A percentile compares a stretch with the other conserved stretches of the same genome.
These are phyloP conservation scores for Apogon hyalosoma DNA, from an alignment of 2,797 vertebrate species.

Conservation along the genomic window DNA sequence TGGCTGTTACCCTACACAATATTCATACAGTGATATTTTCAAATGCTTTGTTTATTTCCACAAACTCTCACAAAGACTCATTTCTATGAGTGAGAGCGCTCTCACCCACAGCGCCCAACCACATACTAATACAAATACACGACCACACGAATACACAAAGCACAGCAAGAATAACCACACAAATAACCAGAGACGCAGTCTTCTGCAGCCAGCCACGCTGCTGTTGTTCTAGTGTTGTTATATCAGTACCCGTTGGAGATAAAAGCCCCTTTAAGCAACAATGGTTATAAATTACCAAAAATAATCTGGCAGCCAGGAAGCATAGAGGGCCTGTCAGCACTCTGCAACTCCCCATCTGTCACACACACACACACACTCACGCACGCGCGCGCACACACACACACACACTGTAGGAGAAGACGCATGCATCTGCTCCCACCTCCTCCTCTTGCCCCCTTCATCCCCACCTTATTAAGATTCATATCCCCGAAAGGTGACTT, in stretches of 20 bases:
- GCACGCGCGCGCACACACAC: slow-evolving; percentile 20
- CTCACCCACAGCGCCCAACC: background rate
- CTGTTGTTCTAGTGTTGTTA: slow-evolving; percentile 46
- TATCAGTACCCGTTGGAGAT: slow-evolving; percentile 63
- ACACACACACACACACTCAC: slow-evolving; percentile 25
- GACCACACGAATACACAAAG: slow-evolving; percentile 23
- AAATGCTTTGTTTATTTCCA: slow-evolving; percentile 41
- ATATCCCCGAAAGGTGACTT: slow-evolving; percentile 87
- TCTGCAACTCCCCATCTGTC: slow-evolving; percentile 83
- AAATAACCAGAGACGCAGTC: slow-evolving; percentile 34
- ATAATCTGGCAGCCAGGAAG: slow-evolving; percentile 81
- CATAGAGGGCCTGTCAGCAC: slow-evolving; percentile 81
- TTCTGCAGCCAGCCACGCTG: slow-evolving; percentile 28
- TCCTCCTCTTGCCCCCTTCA: slow-evolving; percentile 30
- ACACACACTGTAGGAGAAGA: slow-evolving; percentile 53
- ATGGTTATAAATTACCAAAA: slow-evolving; percentile 85
- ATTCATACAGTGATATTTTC: slow-evolving; percentile 28
- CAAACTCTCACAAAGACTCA: slow-evolving; percentile 26
- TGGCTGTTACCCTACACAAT: background rate
- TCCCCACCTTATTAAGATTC: slow-evolving; percentile 85
- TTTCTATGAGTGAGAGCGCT: slow-evolving; percentile 38
- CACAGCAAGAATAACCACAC: slow-evolving; percentile 33
- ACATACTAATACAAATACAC: slow-evolving; percentile 40
- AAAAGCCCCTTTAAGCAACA: slow-evolving; percentile 79
- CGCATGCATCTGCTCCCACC: slow-evolving; percentile 57